Conservation (phyloP, 2,888 invertebrate genomes). For the Orgyia antiqua region DNA sequence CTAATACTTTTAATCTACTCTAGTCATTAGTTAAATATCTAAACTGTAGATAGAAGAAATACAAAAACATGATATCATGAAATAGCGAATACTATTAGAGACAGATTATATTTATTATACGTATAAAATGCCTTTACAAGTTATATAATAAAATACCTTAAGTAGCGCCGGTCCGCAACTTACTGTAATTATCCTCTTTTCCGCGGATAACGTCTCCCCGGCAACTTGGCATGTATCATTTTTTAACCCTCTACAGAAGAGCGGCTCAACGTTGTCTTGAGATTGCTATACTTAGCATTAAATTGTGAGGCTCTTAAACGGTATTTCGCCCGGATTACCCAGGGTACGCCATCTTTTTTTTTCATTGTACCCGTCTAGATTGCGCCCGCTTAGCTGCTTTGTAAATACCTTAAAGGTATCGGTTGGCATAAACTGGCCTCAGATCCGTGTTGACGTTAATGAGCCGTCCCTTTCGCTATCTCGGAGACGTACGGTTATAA, state of each 20-base stretch:
- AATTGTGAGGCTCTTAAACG: slow-evolving; percentile 69
- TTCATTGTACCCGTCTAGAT: slow-evolving; percentile 56
- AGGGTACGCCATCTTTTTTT: slow-evolving; percentile 43
- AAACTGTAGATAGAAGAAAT: too few species aligned
- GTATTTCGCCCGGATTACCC: slow-evolving; percentile 62
- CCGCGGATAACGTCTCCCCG: slow-evolving; percentile 6
- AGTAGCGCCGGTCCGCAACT: slow-evolving; percentile 64
- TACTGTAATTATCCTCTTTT: slow-evolving; percentile 55
- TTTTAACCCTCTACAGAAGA: slow-evolving; percentile 61
- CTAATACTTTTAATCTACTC: slow-evolving; percentile 40
- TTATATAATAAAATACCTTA: too few species aligned
- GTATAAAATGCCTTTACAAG: too few species aligned
- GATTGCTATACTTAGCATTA: slow-evolving; percentile 74
- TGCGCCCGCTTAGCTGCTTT: slow-evolving; percentile 61
- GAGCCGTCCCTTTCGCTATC: slow-evolving; percentile 68
- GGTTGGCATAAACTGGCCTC: slow-evolving; percentile 60
- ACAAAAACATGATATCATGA: too few species aligned
- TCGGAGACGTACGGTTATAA: slow-evolving; percentile 63
- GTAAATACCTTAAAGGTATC: slow-evolving; percentile 74
- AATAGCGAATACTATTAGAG: too few species aligned
- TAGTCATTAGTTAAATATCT: slow-evolving; percentile 43
- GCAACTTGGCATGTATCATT: slow-evolving; percentile 54
- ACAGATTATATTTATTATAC: slow-evolving; percentile 52
- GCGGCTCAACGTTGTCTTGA: slow-evolving; percentile 55
- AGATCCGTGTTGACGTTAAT: slow-evolving; percentile 68